Evolutionary conservation across 2,797 vertebrate genomes (phyloP).

Genomic region (Simalia tracyae): DNA sequence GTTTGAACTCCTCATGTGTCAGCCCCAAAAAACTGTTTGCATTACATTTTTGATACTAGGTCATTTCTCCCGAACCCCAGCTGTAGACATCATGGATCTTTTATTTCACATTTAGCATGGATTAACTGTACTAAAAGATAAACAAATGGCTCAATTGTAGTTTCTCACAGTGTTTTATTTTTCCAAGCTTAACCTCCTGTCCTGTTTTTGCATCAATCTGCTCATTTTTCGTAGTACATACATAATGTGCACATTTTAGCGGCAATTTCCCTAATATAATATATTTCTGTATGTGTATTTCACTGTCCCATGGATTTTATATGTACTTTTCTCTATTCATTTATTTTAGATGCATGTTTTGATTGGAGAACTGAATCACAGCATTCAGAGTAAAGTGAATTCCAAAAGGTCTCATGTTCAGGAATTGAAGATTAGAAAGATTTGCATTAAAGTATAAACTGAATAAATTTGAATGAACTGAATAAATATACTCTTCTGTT

Average conservation of each 20-base stretch:
- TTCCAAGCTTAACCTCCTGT: neutral
- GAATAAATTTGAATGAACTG: neutral
- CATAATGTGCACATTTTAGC: neutral
- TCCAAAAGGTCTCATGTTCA: neutral
- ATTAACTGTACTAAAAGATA: neutral
- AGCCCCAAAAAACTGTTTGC: neutral
- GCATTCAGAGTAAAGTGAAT: neutral
- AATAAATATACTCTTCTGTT: neutral
- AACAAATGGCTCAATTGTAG: neutral
- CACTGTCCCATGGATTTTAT: neutral
- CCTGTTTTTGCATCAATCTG: neutral
- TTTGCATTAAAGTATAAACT: neutral
- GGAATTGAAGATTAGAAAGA: neutral
- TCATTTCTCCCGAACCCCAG: neutral
- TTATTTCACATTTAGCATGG: neutral
- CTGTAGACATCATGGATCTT: neutral
- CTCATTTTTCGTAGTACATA: neutral
- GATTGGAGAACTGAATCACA: neutral
- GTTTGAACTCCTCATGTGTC: neutral
- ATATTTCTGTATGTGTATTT: neutral
- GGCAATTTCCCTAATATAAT: neutral
- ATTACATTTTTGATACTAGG: neutral
- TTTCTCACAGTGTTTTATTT: neutral
- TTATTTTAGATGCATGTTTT: neutral
- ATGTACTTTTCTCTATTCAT: neutral